A percentile compares a stretch with the other conserved stretches of the same genome.
phyloP scores from a whole-genome alignment of 2,888 invertebrate species.

The Tinea trinotella region DNA sequence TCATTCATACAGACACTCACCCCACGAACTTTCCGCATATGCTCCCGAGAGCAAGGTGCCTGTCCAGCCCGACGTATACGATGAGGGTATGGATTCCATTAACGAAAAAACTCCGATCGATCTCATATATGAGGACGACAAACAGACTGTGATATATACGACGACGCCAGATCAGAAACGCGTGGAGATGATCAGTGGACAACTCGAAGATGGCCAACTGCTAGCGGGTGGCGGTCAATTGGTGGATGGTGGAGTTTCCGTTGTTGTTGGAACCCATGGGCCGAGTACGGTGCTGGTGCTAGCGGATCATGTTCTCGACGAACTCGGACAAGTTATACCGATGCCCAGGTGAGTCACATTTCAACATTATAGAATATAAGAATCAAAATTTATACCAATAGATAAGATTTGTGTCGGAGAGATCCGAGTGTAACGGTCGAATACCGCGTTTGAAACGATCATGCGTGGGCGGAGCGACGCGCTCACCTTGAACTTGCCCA shows the following conservation, averaged over 20 bases:
- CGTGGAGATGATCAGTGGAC: conserved; percentile 83
- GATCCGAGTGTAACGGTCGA: conserved; percentile 50
- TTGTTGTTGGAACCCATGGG: conserved; percentile 60
- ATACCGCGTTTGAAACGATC: conserved; percentile 44
- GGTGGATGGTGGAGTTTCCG: conserved; percentile 67
- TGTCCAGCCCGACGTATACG: conserved; percentile 65
- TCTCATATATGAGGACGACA: conserved; percentile 87
- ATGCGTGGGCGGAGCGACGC: conserved; percentile 66
- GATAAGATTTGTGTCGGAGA: not conserved
- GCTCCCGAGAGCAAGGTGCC: conserved; percentile 72
- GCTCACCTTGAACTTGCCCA: conserved; percentile 72
- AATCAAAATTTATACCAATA: not conserved
- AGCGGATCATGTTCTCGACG: conserved; percentile 80
- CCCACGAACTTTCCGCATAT: conserved; percentile 64
- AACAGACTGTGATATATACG: conserved; percentile 88
- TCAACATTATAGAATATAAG: not conserved
- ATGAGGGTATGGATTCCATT: conserved; percentile 63
- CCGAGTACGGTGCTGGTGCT: conserved; percentile 78
- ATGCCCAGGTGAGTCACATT: conserved; percentile 72
- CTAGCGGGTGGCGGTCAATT: conserved; percentile 63
- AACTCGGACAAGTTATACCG: conserved; percentile 76
- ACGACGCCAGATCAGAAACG: conserved; percentile 85
- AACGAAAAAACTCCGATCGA: conserved; percentile 84
- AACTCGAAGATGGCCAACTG: conserved; percentile 72
- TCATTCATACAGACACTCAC: conserved; percentile 71